A percentile compares a stretch with the other conserved stretches of the same genome.
Conservation (phyloP, 2,797 vertebrate genomes). For the Siniperca undulata region DNA sequence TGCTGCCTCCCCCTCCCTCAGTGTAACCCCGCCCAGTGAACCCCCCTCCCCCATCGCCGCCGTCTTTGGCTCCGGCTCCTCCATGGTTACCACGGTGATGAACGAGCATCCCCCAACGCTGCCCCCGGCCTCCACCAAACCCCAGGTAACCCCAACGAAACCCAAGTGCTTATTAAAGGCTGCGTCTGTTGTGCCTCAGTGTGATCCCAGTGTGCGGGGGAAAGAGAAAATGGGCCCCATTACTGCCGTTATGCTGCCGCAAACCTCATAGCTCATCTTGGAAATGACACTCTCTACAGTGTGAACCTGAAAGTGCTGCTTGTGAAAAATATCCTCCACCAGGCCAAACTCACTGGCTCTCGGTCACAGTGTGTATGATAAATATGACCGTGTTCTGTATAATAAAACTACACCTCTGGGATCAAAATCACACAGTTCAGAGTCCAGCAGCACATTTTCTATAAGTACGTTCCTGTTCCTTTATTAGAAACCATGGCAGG, state of each 20-base stretch:
- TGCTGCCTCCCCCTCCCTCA: conserved; percentile 62
- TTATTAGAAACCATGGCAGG: conserved; percentile 49
- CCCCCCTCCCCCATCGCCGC: conserved; percentile 75
- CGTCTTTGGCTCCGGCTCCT: conserved; percentile 78
- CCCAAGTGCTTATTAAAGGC: conserved; percentile 69
- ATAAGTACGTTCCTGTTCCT: conserved; percentile 26
- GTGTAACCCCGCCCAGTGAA: conserved; percentile 68
- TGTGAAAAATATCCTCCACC: conserved; percentile 55
- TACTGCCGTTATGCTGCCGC: conserved; percentile 57
- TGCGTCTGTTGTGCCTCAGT: conserved; percentile 60
- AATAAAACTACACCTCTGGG: conserved; percentile 52
- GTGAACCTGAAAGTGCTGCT: conserved; percentile 39
- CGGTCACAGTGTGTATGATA: conserved; percentile 50
- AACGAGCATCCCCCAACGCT: conserved; percentile 89
- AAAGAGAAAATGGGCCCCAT: conserved; percentile 67
- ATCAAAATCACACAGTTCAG: conserved; percentile 14
- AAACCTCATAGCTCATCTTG: conserved; percentile 70
- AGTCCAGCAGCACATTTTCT: conserved; percentile 34
- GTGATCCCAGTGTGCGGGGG: conserved; percentile 52
- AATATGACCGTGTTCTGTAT: conserved; percentile 24
- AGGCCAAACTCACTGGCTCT: conserved; percentile 27
- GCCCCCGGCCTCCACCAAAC: conserved; percentile 87
- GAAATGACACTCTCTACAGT: conserved; percentile 50
- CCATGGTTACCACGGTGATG: conserved; percentile 85
- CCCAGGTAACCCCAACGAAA: conserved; percentile 87